A percentile compares a stretch with the other conserved stretches of the same genome.
Evolutionary conservation across 1,140 invertebrate species (phyloP).

Genomic region (Trichonephila inaurata): DNA sequence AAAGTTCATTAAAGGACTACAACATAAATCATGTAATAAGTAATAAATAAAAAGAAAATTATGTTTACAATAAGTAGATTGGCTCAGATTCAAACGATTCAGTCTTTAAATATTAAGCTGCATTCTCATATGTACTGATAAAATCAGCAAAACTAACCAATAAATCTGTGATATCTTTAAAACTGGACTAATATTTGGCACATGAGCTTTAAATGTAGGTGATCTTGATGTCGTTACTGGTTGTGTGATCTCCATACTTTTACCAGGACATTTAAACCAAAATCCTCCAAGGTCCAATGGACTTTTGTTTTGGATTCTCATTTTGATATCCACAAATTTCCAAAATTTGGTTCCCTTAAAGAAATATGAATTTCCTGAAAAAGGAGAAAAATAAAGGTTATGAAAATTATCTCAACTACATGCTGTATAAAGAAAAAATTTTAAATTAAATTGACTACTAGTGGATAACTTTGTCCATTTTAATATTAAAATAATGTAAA

Average conservation of each 20-base stretch:
- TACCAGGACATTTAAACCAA: constrained; percentile 68
- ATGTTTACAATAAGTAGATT: too few species aligned
- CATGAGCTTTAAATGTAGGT: not conserved
- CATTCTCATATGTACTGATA: not conserved
- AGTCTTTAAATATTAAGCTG: not conserved
- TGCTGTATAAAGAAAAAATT: too few species aligned
- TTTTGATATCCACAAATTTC: constrained; percentile 94
- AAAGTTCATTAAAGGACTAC: too few species aligned
- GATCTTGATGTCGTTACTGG: constrained; percentile 32
- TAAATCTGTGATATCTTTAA: not conserved
- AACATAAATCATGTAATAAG: too few species aligned
- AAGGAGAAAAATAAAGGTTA: not conserved
- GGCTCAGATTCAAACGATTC: not conserved
- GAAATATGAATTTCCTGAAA: constrained; percentile 94
- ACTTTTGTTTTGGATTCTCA: constrained; percentile 84
- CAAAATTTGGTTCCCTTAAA: constrained; percentile 96
- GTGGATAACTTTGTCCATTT: too few species aligned
- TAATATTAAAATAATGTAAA: too few species aligned
- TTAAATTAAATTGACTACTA: too few species aligned
- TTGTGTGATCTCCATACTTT: constrained; percentile 40
- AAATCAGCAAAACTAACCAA: not conserved
- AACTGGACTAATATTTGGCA: not conserved
- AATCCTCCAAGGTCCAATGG: constrained; percentile 36
- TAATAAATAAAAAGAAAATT: too few species aligned
- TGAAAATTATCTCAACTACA: not conserved